Conservation (phyloP, 2,888 invertebrate genomes). For the Eledona agricola region DNA sequence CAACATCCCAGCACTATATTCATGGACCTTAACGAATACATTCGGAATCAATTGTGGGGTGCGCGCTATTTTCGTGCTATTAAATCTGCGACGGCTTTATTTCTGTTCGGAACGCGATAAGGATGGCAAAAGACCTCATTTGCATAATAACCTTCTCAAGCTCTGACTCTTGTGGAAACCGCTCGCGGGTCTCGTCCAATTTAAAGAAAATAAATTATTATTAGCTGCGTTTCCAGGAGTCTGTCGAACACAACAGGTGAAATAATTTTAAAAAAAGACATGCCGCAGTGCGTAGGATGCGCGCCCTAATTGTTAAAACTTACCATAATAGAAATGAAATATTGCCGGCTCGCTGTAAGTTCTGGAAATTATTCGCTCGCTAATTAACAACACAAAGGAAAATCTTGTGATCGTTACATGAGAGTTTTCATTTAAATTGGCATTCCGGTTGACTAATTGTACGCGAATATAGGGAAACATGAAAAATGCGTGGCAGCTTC, state of each 20-base stretch:
- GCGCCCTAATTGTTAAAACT: conserved; percentile 5
- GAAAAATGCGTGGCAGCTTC: conserved; percentile 29
- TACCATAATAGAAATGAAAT: too few relatives aligned
- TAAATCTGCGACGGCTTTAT: conserved; percentile 31
- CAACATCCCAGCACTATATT: conserved; percentile 34
- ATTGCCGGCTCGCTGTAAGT: too few relatives aligned
- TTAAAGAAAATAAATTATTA: conserved; percentile 36
- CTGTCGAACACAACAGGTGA: conserved; percentile 28
- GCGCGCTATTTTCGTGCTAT: conserved; percentile 27
- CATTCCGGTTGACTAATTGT: conserved; percentile 15
- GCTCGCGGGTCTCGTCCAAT: conserved; percentile 24
- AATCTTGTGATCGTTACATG: background rate
- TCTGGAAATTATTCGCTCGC: too few relatives aligned
- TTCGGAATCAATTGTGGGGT: conserved; percentile 25
- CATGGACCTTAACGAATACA: conserved; percentile 25
- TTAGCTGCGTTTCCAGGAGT: conserved; percentile 10
- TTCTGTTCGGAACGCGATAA: conserved; percentile 36
- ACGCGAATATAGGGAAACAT: conserved; percentile 23
- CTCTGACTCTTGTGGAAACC: conserved; percentile 29
- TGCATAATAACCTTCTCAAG: conserved; percentile 37
- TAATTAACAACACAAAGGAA: too few relatives aligned
- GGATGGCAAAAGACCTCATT: conserved; percentile 31
- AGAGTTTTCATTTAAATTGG: conserved; percentile 10
- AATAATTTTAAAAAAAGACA: conserved; percentile 27
- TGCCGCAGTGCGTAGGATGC: background rate